A percentile compares a stretch with the other conserved stretches of the same genome.
phyloP scores from a whole-genome alignment of 2,113 vertebrate genomes.

The Cynopterus brachyotis region DNA sequence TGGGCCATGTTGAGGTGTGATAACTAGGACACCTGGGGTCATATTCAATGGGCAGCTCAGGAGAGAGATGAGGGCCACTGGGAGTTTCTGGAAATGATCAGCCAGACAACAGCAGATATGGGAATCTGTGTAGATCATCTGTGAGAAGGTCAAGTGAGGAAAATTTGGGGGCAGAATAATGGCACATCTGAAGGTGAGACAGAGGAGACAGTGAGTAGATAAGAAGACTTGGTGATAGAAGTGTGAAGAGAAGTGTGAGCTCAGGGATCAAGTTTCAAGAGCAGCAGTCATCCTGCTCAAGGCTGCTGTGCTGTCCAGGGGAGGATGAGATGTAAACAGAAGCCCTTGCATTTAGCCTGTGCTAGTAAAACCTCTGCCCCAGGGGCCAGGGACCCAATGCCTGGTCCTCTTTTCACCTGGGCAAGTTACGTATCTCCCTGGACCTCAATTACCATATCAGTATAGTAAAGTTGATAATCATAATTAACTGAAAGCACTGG shows the following conservation, averaged over 20 bases:
- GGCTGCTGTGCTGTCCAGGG: not conserved
- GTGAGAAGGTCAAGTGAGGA: not conserved
- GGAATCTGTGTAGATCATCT: not conserved
- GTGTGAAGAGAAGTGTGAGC: not conserved
- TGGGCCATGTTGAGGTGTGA: not conserved
- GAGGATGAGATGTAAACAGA: not conserved
- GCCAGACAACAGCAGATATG: not conserved
- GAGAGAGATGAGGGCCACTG: not conserved
- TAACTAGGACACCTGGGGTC: not conserved
- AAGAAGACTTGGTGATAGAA: not conserved
- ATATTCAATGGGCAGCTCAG: not conserved
- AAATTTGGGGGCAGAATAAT: not conserved
- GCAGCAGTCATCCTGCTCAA: not conserved
- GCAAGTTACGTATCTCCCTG: not conserved
- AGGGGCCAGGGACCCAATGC: not conserved
- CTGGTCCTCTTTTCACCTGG: not conserved
- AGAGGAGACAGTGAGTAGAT: not conserved
- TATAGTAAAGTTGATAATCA: not conserved
- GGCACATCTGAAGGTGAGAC: not conserved
- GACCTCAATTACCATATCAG: not conserved
- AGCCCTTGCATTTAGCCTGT: not conserved
- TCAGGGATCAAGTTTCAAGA: not conserved
- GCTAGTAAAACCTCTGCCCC: not conserved
- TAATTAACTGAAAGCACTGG: not conserved
- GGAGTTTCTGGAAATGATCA: not conserved